phyloP scores from a whole-genome alignment of 37 sponge, comb jelly and placozoan species.

The Trichoplax adhaerens region DNA sequence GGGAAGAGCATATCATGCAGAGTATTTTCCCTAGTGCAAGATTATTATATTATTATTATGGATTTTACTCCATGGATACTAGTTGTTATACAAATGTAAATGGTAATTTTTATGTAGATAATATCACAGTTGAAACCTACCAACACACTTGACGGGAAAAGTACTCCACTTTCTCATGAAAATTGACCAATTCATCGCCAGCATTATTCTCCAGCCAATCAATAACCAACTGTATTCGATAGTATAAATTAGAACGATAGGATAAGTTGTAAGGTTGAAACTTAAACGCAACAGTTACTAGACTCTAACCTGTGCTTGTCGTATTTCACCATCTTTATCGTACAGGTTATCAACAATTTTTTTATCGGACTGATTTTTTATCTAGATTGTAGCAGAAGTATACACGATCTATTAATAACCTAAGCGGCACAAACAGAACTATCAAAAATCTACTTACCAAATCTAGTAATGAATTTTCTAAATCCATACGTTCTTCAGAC shows the following conservation, averaged over 20 bases:
- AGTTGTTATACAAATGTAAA: constrained; percentile 2
- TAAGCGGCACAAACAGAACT: no score
- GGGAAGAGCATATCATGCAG: constrained; percentile 18
- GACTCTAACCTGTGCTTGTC: constrained; percentile 44
- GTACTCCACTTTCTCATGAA: constrained; percentile 11
- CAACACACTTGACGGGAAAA: constrained; percentile 12
- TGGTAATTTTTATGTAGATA: constrained; percentile 4
- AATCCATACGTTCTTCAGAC: no score
- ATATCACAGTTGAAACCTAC: constrained; percentile 6
- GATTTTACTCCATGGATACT: constrained; percentile 32
- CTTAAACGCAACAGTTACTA: neutral
- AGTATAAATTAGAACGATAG: constrained; percentile 5
- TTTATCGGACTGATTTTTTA: constrained; percentile 14
- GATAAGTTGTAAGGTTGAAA: neutral
- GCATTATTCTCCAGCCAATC: constrained; percentile 87
- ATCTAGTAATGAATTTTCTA: no score
- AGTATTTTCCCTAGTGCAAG: constrained; percentile 55
- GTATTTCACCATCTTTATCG: constrained; percentile 14
- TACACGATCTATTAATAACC: no score
- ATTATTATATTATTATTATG: constrained; percentile 37
- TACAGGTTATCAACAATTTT: constrained; percentile 22
- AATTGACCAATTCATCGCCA: neutral
- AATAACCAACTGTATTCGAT: constrained; percentile 37
- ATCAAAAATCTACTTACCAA: no score
- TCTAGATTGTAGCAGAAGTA: neutral